A percentile compares a stretch with the other conserved stretches of the same genome.
Evolutionary conservation across 2,797 vertebrate genomes (phyloP).

Genomic region (Alauda arvensis): DNA sequence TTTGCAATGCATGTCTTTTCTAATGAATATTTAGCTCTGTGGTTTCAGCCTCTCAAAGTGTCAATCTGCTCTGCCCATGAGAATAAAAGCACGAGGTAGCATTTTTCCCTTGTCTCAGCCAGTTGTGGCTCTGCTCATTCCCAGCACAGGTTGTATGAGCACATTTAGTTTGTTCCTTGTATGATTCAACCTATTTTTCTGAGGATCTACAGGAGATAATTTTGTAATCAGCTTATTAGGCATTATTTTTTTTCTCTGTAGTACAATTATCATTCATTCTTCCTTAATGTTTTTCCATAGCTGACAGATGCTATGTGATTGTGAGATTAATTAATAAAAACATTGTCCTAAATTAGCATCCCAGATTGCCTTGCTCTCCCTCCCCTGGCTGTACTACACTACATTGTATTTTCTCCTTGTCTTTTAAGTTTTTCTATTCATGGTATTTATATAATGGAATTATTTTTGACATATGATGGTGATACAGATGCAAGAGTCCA

Average conservation of each 20-base stretch:
- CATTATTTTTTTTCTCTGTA: neutral
- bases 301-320: slow-evolving; percentile 10
- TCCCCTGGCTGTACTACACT: neutral
- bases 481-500: neutral
- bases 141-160: neutral
- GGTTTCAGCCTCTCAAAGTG: neutral
- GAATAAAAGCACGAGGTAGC: neutral
- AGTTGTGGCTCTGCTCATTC: neutral
- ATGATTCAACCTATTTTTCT: neutral
- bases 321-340: slow-evolving; percentile 31
- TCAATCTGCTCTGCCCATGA: neutral
- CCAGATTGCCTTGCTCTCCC: neutral
- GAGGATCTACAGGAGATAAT: neutral
- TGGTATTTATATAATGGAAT: neutral
- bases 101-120: neutral
- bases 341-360: neutral
- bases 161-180: neutral
- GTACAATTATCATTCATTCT: neutral
- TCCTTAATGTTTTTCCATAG: neutral
- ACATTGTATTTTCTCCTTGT: neutral
- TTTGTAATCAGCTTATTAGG: neutral
- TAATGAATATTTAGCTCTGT: neutral
- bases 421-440: neutral
- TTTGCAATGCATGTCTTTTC: neutral
- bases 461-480: neutral